Percentiles rank a stretch among this genome's conserved stretches.
Conservation (phyloP, 2,797 vertebrate genomes). For the Peromyscus aztecus region DNA sequence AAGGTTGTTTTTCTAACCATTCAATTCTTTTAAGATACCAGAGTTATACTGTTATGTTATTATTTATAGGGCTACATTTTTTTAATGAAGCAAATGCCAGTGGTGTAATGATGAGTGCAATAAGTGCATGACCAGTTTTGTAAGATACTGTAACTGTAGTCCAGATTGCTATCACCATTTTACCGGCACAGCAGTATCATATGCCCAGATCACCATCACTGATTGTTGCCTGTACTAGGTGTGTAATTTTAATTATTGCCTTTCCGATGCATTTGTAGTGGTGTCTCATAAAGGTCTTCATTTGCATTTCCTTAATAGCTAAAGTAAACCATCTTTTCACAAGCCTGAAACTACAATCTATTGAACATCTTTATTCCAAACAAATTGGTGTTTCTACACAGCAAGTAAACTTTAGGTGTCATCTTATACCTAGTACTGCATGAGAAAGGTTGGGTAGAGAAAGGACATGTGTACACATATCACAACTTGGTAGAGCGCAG, state of each 20-base stretch:
- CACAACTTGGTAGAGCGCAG: not conserved
- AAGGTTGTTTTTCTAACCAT: not conserved
- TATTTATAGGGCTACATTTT: not conserved
- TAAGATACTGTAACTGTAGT: not conserved
- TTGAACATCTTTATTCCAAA: not conserved
- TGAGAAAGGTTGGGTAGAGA: not conserved
- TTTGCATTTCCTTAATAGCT: not conserved
- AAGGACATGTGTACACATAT: not conserved
- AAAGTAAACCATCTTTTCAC: not conserved
- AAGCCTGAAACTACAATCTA: not conserved
- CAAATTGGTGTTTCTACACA: not conserved
- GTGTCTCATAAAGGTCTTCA: not conserved
- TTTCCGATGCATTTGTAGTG: not conserved
- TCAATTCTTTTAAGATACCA: not conserved
- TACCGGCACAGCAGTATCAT: not conserved
- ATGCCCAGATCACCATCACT: not conserved
- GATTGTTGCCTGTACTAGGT: not conserved
- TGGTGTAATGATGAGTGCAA: not conserved
- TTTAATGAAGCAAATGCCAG: not conserved
- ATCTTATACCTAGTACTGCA: not conserved
- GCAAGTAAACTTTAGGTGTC: not conserved
- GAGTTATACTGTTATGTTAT: not conserved
- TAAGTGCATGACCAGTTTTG: not conserved
- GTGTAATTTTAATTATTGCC: slow-evolving; percentile 13
- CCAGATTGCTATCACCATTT: not conserved